These are phyloP conservation scores for Trogon melanurus DNA, from an alignment of 2,113 vertebrate species.

Conservation along the genomic window DNA sequence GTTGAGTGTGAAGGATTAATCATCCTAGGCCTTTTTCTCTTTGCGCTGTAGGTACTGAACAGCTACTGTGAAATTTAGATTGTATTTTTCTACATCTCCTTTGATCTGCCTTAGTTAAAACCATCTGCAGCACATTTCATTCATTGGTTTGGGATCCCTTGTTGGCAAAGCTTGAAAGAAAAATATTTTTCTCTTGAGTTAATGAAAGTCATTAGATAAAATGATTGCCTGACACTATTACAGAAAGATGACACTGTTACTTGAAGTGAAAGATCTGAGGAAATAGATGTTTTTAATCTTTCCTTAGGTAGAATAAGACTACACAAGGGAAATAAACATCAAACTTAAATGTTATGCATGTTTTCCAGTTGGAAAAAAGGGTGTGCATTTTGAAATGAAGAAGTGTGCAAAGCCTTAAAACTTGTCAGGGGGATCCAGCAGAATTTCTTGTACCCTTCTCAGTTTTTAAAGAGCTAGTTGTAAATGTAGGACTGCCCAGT, in stretches of 20 bases:
- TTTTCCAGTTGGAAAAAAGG: not conserved
- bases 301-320: not conserved
- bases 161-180: not conserved
- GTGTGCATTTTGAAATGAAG: not conserved
- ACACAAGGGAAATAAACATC: not conserved
- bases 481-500: not conserved
- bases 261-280: not conserved
- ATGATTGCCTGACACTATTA: not conserved
- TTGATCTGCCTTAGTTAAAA: not conserved
- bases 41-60: not conserved
- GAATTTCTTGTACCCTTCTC: not conserved
- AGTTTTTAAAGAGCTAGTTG: not conserved
- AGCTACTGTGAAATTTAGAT: not conserved
- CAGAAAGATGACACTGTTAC: not conserved
- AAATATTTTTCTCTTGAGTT: not conserved
- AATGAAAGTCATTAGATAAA: not conserved
- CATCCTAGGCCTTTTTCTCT: not conserved
- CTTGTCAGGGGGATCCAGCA: not conserved
- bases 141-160: not conserved
- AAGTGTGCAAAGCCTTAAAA: not conserved
- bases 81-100: not conserved
- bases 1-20: not conserved
- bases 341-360: not conserved
- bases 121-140: not conserved
- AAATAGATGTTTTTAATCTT: not conserved